Conservation (phyloP, 2,113 vertebrate genomes). For the Eolophus roseicapilla region DNA sequence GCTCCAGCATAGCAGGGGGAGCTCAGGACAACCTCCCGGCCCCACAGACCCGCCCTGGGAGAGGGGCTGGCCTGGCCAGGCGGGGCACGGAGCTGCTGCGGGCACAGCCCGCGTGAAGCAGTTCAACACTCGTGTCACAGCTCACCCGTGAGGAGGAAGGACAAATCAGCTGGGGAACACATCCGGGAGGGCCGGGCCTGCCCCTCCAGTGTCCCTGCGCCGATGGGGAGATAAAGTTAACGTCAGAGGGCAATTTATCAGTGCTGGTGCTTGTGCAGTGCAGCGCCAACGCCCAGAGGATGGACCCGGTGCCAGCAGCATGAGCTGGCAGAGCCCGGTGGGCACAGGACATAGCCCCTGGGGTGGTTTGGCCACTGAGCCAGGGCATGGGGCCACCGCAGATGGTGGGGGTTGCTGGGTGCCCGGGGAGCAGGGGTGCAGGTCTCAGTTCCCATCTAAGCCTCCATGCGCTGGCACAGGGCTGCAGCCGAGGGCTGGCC, state of each 20-base stretch:
- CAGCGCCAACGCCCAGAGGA: background rate
- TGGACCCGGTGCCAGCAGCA: fast-evolving
- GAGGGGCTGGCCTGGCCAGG: background rate
- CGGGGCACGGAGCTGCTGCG: background rate
- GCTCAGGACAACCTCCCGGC: background rate
- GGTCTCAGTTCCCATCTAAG: fast-evolving
- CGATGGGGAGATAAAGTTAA: background rate
- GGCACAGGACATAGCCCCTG: background rate
- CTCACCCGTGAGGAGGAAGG: background rate
- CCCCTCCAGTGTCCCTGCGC: background rate
- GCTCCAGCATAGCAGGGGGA: background rate
- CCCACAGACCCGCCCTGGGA: background rate
- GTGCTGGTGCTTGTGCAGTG: fast-evolving
- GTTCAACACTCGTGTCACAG: background rate
- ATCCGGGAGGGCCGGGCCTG: background rate
- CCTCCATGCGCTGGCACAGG: fast-evolving
- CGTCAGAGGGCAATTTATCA: background rate
- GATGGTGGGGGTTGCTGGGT: fast-evolving
- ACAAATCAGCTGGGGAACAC: background rate
- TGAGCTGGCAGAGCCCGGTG: background rate
- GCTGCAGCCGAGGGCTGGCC: background rate
- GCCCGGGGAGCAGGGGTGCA: background rate
- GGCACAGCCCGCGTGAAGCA: background rate
- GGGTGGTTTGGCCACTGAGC: background rate
- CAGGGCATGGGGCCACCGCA: background rate